Base-by-base conservation (phyloP, 2,113 vertebrate genomes). In the Periophthalmus modestus region DNA sequence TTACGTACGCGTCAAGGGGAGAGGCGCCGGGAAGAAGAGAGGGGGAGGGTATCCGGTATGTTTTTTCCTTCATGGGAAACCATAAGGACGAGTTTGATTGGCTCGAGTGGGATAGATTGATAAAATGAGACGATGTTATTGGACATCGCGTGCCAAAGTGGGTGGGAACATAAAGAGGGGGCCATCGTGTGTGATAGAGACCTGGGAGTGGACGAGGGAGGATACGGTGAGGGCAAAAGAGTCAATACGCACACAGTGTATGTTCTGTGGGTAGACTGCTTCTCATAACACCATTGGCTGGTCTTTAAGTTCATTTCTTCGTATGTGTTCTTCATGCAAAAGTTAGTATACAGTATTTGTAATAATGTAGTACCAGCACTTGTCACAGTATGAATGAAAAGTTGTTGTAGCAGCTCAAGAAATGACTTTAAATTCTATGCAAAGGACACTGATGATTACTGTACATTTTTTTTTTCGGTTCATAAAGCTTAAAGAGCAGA, bases 61-160 rank as follows among this genome's bases (percentile, higher is more conserved):
- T 65, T 65, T 61, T 61, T 34, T 28, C 28, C 23, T 59, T 61
- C 85, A 86, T 87, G 73, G 84, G 90, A 83, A 87, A 33, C 73
- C 83, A 75, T 76, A 80, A 80, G 71, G 62, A 74, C 52, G 23
- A 19, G n/a, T 54, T n/a, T 61, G 80, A 94, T 94, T 93, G 92
- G 93, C 80, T 87, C 72, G 18, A 33, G 69, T 18, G 68, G 81
- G 73, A 89, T 89, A 87, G 86, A 65, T 91, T 89, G 91, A 90
- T 88, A 73, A 75, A 84, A 82, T 67, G 59, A 68, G 18, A 24
- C 1, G 13, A 46, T 63, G 59, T 73, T 70, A 93, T 94, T 93
- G 92, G 92, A 61, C 61, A 67, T 34, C 9, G 24, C 24, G 19
- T 65, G 62, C 15, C 18, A n/a, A 65, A 63, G 63, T 39, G 43